These are phyloP conservation scores for Muscidifurax raptorellus DNA, from an alignment of 1,140 invertebrate genomes.

Conservation along the genomic window DNA sequence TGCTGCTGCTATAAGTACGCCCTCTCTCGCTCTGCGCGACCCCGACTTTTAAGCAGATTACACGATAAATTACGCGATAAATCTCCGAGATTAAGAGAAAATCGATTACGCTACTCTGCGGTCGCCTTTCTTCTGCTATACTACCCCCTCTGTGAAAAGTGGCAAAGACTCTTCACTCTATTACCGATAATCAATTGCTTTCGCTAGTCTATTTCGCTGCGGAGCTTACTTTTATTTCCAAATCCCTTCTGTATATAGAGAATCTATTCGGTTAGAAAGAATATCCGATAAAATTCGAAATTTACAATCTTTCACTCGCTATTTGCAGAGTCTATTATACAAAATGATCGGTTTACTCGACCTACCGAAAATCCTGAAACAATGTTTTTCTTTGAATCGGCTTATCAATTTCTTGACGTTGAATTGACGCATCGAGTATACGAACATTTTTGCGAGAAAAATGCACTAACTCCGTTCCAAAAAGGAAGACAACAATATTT, in stretches of 20 bases:
- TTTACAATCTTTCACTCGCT: too few relatives aligned
- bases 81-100: neutral
- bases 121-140: neutral
- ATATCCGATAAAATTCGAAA: neutral
- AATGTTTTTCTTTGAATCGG: too few relatives aligned
- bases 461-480: too few relatives aligned
- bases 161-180: neutral
- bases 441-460: too few relatives aligned
- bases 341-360: too few relatives aligned
- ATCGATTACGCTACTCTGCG: neutral
- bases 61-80: neutral
- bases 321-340: too few relatives aligned
- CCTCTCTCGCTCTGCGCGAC: neutral
- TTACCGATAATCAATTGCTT: neutral
- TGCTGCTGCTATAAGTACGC: too few relatives aligned
- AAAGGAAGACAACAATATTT: too few relatives aligned
- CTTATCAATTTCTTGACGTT: too few relatives aligned
- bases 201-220: neutral
- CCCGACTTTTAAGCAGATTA: neutral
- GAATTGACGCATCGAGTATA: too few relatives aligned
- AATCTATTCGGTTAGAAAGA: neutral
- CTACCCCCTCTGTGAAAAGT: neutral
- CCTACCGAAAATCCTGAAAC: too few relatives aligned
- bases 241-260: too few relatives aligned
- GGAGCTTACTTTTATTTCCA: neutral